Percentiles rank a stretch among this genome's conserved stretches.
Conservation (phyloP, 1,140 invertebrate species). For the Rhynchophorus ferrugineus region DNA sequence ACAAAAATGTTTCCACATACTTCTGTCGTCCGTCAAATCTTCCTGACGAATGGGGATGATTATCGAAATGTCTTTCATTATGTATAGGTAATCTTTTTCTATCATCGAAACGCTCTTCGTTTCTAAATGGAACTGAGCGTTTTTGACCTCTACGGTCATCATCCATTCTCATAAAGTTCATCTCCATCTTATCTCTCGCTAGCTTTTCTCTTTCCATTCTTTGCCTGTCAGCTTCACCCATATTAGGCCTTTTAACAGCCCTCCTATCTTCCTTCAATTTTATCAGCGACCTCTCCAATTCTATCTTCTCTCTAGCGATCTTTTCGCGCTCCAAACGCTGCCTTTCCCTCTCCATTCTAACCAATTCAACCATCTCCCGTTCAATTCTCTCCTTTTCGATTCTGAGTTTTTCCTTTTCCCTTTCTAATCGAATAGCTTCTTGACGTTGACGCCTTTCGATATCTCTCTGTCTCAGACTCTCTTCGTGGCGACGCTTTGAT, state of each 20-base stretch:
- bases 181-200: no score
- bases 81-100: constrained; percentile 9
- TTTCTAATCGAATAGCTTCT: constrained; percentile 70
- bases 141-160: no score
- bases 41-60: no score
- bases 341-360: constrained; percentile 71
- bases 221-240: no score
- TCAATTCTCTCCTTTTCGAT: constrained; percentile 70
- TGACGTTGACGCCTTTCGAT: constrained; percentile 70
- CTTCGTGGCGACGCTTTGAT: constrained; percentile 65
- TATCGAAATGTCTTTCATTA: constrained; percentile 34
- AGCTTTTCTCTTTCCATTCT: no score
- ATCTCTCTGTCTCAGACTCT: constrained; percentile 61
- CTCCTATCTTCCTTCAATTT: constrained; percentile 42
- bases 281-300: constrained; percentile 69
- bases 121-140: background rate
- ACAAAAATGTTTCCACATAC: no score
- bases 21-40: no score
- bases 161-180: no score
- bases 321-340: constrained; percentile 75
- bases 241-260: constrained; percentile 41
- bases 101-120: background rate
- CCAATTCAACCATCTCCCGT: constrained; percentile 70
- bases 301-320: constrained; percentile 72
- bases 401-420: constrained; percentile 67